Percentiles rank a stretch among this genome's conserved stretches.
Evolutionary conservation across 2,797 vertebrate genomes (phyloP).

Genomic region (Macroramphosus scolopax): DNA sequence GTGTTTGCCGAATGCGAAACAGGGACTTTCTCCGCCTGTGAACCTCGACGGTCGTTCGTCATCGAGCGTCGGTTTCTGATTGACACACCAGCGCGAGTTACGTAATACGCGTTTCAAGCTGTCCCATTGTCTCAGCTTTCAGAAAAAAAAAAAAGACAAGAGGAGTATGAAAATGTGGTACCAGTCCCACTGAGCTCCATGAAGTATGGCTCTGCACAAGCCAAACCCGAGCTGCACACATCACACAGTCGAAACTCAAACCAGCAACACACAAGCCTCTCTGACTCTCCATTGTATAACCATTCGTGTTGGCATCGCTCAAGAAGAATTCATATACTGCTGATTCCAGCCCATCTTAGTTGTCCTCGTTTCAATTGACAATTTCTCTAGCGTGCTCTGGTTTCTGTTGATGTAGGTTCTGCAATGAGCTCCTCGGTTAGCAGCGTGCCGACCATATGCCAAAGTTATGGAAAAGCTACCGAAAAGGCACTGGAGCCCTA

Average conservation of each 20-base stretch:
- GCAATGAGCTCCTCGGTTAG: slow-evolving; percentile 38
- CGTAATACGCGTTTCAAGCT: slow-evolving; percentile 24
- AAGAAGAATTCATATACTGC: slow-evolving; percentile 40
- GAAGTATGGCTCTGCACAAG: slow-evolving; percentile 60
- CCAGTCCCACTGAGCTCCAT: slow-evolving; percentile 57
- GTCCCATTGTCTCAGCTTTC: slow-evolving; percentile 49
- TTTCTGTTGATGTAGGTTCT: slow-evolving; percentile 46
- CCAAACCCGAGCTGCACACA: slow-evolving; percentile 72
- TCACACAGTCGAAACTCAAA: slow-evolving; percentile 65
- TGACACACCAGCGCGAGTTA: slow-evolving; percentile 11
- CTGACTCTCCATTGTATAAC: slow-evolving; percentile 57
- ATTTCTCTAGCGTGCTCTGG: slow-evolving; percentile 34
- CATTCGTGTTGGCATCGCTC: slow-evolving; percentile 42
- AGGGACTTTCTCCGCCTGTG: slow-evolving; percentile 9
- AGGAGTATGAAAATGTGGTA: slow-evolving; percentile 51
- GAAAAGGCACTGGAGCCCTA: slow-evolving; percentile 38
- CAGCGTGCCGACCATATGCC: slow-evolving; percentile 42
- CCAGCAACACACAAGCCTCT: slow-evolving; percentile 50
- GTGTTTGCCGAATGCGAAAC: slow-evolving; percentile 4
- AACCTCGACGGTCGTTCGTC: slow-evolving; percentile 22
- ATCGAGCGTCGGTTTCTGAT: slow-evolving; percentile 1
- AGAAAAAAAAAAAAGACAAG: slow-evolving; percentile 26
- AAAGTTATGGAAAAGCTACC: slow-evolving; percentile 60
- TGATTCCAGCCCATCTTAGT: slow-evolving; percentile 42
- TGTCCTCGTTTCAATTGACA: slow-evolving; percentile 42